Evolutionary conservation across 2,797 vertebrate genomes (phyloP).

Genomic region (Chanos chanos): DNA sequence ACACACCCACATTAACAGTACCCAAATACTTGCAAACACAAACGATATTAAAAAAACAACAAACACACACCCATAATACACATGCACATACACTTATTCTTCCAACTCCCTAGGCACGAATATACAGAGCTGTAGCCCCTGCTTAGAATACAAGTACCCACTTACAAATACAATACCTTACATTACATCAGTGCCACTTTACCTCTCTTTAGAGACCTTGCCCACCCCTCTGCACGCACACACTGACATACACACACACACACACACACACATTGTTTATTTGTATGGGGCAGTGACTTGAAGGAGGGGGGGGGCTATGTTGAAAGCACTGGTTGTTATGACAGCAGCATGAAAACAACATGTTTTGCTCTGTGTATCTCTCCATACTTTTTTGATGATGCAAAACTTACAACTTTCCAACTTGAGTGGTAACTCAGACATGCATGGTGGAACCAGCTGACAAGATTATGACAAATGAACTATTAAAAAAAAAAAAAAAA

Average conservation of each 20-base stretch:
- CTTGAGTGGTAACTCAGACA: too few relatives aligned
- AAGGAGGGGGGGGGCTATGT: slow-evolving; percentile 57
- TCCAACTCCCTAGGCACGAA: slow-evolving; percentile 15
- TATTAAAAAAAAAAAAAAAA: neutral
- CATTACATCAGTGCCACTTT: slow-evolving; percentile 70
- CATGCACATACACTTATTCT: slow-evolving; percentile 9
- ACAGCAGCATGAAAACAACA: slow-evolving; percentile 66
- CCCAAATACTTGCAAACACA: neutral
- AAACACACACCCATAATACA: slow-evolving; percentile 11
- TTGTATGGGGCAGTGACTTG: slow-evolving; percentile 38
- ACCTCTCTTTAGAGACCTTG: slow-evolving; percentile 43
- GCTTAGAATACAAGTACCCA: too few relatives aligned
- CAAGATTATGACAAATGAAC: too few relatives aligned
- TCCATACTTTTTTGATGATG: too few relatives aligned
- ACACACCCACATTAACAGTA: neutral
- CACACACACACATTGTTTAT: slow-evolving; percentile 46
- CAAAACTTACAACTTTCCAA: too few relatives aligned
- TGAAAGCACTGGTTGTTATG: slow-evolving; percentile 57
- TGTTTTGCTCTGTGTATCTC: slow-evolving; percentile 17
- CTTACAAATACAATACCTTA: slow-evolving; percentile 57
- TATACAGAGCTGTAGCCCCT: slow-evolving; percentile 4
- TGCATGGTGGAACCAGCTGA: too few relatives aligned
- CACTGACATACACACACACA: slow-evolving; percentile 45
- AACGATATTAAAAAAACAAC: neutral
- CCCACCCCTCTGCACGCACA: slow-evolving; percentile 39